Evolutionary conservation across 1,140 invertebrate genomes (phyloP).

Genomic region (Whitmania pigra): DNA sequence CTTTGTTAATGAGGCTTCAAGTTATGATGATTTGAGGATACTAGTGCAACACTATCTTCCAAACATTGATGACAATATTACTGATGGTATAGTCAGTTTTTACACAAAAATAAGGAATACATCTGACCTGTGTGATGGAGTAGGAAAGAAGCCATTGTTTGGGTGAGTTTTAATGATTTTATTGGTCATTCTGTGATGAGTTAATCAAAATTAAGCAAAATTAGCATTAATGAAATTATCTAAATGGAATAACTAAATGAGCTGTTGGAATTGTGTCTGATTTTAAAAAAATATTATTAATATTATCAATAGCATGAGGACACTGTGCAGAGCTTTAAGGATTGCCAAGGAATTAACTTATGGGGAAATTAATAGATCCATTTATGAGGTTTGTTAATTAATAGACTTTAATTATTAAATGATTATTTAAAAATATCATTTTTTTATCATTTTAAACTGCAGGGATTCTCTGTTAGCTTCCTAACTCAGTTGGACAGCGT

Average conservation of each 20-base stretch:
- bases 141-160: slow-evolving; percentile 53
- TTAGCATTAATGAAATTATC: too few species aligned
- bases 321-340: slow-evolving; percentile 75
- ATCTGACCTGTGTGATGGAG: slow-evolving; percentile 68
- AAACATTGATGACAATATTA: slow-evolving; percentile 54
- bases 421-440: slow-evolving; percentile 15
- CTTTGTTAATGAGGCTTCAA: slow-evolving; percentile 78
- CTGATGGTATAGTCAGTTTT: slow-evolving; percentile 71
- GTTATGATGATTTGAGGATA: slow-evolving; percentile 62
- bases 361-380: slow-evolving; percentile 60
- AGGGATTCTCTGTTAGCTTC: slow-evolving; percentile 81
- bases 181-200: background rate
- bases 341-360: slow-evolving; percentile 70
- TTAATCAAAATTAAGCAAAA: background rate
- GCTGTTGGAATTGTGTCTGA: too few species aligned
- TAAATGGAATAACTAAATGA: too few species aligned
- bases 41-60: slow-evolving; percentile 74
- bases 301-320: slow-evolving; percentile 69
- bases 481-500: slow-evolving; percentile 76
- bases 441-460: slow-evolving; percentile 24
- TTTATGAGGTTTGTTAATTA: slow-evolving; percentile 58
- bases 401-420: background rate
- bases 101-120: slow-evolving; percentile 65
- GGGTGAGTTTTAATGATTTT: slow-evolving; percentile 43
- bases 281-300: slow-evolving; percentile 38